Evolutionary conservation across 1,140 invertebrate species (phyloP), one percentile per base, ranked within the genome.

Genomic region (Aleiodes sp.): DNA sequence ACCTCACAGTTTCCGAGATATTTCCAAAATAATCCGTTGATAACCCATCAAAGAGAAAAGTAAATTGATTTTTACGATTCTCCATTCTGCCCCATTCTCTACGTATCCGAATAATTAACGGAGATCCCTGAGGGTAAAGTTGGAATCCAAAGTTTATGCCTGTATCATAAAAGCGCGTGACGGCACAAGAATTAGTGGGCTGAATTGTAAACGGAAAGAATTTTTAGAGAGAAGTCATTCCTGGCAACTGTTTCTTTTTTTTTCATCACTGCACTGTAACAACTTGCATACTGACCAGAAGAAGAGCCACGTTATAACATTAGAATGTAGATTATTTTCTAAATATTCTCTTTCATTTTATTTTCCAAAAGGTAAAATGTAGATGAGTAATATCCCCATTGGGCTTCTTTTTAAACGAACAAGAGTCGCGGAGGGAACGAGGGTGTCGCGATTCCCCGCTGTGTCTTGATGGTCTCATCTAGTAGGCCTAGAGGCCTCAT

Each of bases 371-470:
- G 69, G 59, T 72, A 68, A 78, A 78, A 73, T 70, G 71, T 70
- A 76, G 71, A 74, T 75, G 75, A 78, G 70, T 76, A 78, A 78
- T 78, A 75, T 75, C 56, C 63, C 57, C 26, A 59, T 29, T 35
- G 41, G 57, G 64, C 39, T 65, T n/a, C n/a, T n/a, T 28, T 63
- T 10, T 56, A 63, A 62, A 67, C 35, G 29, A 60, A 26, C n/a
- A n/a, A 68, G 14, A 68, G 57, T 14, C 21, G 43, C 12, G 62
- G 37, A 16, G 59, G 35, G 71, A 73, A 77, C 74, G 76, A 80
- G 81, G 78, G 79, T 82, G 81, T 82, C 81, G 76, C 81, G 81
- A 82, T 73, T 73, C 74, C 81, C 82, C 70, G 82, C 81, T 83
- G 82, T 46, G 82, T 73, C 70, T 75, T 81, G 80, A 63, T 63